phyloP scores from a whole-genome alignment of 2,888 invertebrate genomes.

The Habrosyne pyritoides region DNA sequence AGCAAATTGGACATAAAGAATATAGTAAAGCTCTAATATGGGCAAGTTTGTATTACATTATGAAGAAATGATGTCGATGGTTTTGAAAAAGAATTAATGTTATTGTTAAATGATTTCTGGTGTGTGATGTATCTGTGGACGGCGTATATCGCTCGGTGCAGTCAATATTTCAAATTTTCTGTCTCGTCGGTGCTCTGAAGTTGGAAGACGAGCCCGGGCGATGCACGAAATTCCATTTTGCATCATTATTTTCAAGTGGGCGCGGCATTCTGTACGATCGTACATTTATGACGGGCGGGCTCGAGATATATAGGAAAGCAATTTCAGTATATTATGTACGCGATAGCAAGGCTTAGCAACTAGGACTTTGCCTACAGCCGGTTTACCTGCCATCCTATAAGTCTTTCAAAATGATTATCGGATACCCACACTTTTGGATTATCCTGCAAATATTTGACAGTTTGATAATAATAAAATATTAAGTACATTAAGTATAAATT shows the following conservation, averaged over 20 bases:
- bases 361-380: background rate
- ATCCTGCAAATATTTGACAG: too few species aligned
- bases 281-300: conserved; percentile 42
- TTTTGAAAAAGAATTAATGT: too few species aligned
- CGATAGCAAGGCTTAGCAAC: background rate
- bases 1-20: too few species aligned
- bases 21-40: background rate
- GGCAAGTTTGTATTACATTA: too few species aligned
- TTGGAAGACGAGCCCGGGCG: conserved; percentile 27
- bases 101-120: background rate
- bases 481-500: too few species aligned
- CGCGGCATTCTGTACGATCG: conserved; percentile 43
- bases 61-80: too few species aligned
- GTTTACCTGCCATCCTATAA: background rate
- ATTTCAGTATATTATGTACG: conserved; percentile 32
- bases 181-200: conserved; percentile 20
- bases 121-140: conserved; percentile 10
- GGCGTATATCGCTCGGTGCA: conserved; percentile 25
- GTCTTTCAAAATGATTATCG: background rate
- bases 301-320: conserved; percentile 36
- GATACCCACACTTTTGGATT: background rate
- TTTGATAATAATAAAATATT: too few species aligned
- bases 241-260: conserved; percentile 73
- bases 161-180: conserved; percentile 57
- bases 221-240: conserved; percentile 59